Evolutionary conservation across 2,797 vertebrate genomes (phyloP).

Genomic region (Chrysolophus pictus): DNA sequence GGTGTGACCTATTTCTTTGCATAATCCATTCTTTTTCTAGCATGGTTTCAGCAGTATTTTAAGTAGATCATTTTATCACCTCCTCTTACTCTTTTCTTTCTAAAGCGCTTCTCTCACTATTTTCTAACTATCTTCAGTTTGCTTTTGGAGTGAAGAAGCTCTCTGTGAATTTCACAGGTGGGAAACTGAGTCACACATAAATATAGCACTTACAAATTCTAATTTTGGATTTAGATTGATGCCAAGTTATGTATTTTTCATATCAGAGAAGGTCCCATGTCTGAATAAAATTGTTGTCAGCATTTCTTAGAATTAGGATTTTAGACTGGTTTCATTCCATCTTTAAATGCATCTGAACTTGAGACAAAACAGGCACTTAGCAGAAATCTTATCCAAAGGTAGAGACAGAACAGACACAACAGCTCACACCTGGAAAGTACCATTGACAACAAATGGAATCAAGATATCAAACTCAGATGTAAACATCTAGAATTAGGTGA

Average conservation of each 20-base stretch:
- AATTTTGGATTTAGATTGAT: conserved; percentile 39
- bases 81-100: conserved; percentile 43
- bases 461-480: neutral
- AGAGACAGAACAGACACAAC: neutral
- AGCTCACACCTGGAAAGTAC: accelerated
- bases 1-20: neutral
- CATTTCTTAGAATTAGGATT: neutral
- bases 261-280: neutral
- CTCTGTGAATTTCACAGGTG: conserved; percentile 53
- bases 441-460: accelerated
- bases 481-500: neutral
- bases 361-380: neutral
- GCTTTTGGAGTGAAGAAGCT: conserved; percentile 40
- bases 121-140: conserved; percentile 37
- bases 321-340: neutral
- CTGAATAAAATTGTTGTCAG: neutral
- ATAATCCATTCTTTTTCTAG: neutral
- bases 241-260: neutral
- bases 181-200: conserved; percentile 67
- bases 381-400: neutral
- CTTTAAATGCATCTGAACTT: neutral
- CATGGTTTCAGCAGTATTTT: neutral
- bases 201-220: conserved; percentile 58
- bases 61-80: conserved; percentile 41
- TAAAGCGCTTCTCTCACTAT: conserved; percentile 39